Evolutionary conservation across 2,888 invertebrate genomes (phyloP).

Genomic region (Agrochola macilenta): DNA sequence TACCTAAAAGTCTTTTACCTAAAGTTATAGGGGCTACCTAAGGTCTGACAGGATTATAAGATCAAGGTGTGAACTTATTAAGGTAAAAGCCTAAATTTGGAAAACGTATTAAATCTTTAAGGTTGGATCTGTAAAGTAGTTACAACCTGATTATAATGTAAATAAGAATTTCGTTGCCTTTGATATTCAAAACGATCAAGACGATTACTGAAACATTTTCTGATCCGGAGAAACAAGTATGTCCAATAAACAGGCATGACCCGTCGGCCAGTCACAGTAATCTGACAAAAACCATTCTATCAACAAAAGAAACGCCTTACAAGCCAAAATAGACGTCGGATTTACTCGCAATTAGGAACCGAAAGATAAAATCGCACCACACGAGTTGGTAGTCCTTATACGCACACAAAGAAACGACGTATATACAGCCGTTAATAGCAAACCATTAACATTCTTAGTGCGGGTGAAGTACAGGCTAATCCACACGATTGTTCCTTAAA

Average conservation of each 20-base stretch:
- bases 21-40: constrained; percentile 28
- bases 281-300: constrained; percentile 14
- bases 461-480: constrained; percentile 72
- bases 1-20: constrained; percentile 20
- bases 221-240: constrained; percentile 3
- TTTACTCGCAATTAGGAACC: constrained; percentile 50
- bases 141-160: neutral
- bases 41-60: constrained; percentile 13
- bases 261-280: neutral
- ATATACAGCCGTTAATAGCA: constrained; percentile 66
- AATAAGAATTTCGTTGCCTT: neutral
- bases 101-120: constrained; percentile 23
- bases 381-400: constrained; percentile 60
- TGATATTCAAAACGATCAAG: neutral
- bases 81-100: constrained; percentile 20
- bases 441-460: constrained; percentile 74
- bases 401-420: constrained; percentile 57
- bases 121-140: constrained; percentile 25
- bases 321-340: constrained; percentile 35
- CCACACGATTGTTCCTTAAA: constrained; percentile 78
- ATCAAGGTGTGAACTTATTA: constrained; percentile 29
- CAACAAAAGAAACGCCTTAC: constrained; percentile 29
- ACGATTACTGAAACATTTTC: neutral
- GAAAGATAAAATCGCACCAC: constrained; percentile 58
- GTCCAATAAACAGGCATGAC: neutral